These are phyloP conservation scores for Paguma larvata DNA, from an alignment of 2,797 vertebrate species.

Conservation along the genomic window DNA sequence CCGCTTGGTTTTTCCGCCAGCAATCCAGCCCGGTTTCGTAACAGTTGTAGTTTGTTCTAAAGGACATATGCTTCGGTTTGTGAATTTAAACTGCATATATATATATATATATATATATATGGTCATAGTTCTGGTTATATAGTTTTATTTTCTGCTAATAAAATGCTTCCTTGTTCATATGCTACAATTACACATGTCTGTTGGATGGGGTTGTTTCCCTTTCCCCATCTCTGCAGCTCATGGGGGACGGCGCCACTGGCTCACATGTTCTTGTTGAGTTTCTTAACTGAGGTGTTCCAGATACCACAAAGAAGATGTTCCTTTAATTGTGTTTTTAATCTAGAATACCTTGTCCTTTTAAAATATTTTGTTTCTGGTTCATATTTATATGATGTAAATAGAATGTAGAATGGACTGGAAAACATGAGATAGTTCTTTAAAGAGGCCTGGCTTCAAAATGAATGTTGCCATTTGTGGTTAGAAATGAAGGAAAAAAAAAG, in stretches of 20 bases:
- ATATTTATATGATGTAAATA: background rate
- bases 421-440: background rate
- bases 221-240: background rate
- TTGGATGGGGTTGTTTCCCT: background rate
- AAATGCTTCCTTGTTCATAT: background rate
- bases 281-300: background rate
- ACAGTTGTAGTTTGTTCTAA: background rate
- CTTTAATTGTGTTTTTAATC: constrained; percentile 16
- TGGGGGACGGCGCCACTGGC: background rate
- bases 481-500: constrained; percentile 16
- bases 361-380: constrained; percentile 1
- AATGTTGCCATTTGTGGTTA: background rate
- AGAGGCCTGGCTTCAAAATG: background rate
- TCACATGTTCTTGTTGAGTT: background rate
- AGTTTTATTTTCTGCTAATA: background rate
- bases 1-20: too few relatives aligned
- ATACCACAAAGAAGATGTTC: background rate
- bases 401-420: background rate
- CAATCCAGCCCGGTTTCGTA: too few relatives aligned
- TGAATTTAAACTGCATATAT: background rate
- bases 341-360: constrained; percentile 26
- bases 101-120: too few relatives aligned
- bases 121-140: too few relatives aligned
- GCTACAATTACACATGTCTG: background rate
- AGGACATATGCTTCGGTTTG: background rate